phyloP scores from a whole-genome alignment of 2,113 vertebrate species.

The Syrmaticus mikado region DNA sequence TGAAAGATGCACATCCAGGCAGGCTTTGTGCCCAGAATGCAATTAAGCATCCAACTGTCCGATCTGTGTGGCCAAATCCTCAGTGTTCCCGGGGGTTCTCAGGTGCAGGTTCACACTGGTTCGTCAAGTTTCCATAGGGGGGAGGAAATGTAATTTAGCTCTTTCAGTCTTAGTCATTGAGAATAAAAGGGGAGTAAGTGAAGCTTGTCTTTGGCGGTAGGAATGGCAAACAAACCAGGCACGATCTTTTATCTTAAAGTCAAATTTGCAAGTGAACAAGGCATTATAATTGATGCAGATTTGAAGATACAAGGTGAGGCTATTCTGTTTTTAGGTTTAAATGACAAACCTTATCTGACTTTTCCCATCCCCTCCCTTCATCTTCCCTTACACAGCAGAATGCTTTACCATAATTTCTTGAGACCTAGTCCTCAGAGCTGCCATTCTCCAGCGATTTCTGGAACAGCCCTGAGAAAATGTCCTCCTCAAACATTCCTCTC shows the following conservation, averaged over 20 bases:
- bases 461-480: not conserved
- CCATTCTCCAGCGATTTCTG: not conserved
- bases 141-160: slow-evolving; percentile 65
- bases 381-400: slow-evolving; percentile 30
- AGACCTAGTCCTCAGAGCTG: not conserved
- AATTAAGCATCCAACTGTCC: slow-evolving; percentile 64
- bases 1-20: slow-evolving; percentile 34
- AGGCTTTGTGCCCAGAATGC: slow-evolving; percentile 45
- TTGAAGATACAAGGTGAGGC: slow-evolving; percentile 59
- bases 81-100: not conserved
- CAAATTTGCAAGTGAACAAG: slow-evolving; percentile 67
- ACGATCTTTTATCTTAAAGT: slow-evolving; percentile 58
- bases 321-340: slow-evolving; percentile 25
- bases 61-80: slow-evolving; percentile 58
- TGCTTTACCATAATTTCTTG: not conserved
- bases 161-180: slow-evolving; percentile 59
- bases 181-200: slow-evolving; percentile 54
- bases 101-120: slow-evolving; percentile 67
- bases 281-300: slow-evolving; percentile 60
- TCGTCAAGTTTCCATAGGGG: slow-evolving; percentile 54
- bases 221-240: slow-evolving; percentile 57
- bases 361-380: slow-evolving; percentile 68
- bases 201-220: slow-evolving; percentile 52
- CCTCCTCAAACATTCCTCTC: not conserved
- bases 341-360: slow-evolving; percentile 60